Conservation (phyloP, 2,113 vertebrate genomes). For the Ginglymostoma cirratum region DNA sequence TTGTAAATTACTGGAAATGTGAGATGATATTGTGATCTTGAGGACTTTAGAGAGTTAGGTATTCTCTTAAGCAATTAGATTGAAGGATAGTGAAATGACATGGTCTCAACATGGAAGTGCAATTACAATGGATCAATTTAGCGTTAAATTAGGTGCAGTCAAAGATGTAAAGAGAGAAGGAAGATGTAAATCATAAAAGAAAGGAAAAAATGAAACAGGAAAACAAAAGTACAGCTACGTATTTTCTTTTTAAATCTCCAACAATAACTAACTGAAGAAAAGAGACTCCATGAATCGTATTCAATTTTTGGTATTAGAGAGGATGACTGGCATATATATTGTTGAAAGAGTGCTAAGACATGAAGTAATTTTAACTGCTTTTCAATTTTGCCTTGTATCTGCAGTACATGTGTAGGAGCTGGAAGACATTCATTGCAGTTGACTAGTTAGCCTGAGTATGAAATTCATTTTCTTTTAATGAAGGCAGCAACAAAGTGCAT, state of each 20-base stretch:
- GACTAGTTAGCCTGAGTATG: background rate
- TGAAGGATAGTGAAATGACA: background rate
- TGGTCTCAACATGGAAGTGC: background rate
- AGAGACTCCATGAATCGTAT: background rate
- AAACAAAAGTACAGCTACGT: background rate
- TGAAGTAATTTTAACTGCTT: background rate
- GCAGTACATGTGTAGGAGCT: background rate
- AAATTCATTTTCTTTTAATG: background rate
- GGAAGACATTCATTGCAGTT: background rate
- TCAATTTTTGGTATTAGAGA: background rate
- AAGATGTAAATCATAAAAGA: background rate
- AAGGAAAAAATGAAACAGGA: background rate
- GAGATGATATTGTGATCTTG: background rate
- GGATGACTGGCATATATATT: background rate
- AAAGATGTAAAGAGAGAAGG: background rate
- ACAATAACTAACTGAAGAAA: background rate
- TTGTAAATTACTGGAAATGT: background rate
- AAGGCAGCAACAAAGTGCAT: no score
- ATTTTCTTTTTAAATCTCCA: background rate
- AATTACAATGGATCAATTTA: background rate
- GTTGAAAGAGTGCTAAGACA: background rate
- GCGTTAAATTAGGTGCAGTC: background rate
- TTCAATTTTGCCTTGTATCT: background rate
- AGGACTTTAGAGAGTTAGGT: background rate
- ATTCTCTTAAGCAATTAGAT: background rate